These are phyloP conservation scores for Calosoma granatense DNA, from an alignment of 1,140 invertebrate species.

Conservation along the genomic window DNA sequence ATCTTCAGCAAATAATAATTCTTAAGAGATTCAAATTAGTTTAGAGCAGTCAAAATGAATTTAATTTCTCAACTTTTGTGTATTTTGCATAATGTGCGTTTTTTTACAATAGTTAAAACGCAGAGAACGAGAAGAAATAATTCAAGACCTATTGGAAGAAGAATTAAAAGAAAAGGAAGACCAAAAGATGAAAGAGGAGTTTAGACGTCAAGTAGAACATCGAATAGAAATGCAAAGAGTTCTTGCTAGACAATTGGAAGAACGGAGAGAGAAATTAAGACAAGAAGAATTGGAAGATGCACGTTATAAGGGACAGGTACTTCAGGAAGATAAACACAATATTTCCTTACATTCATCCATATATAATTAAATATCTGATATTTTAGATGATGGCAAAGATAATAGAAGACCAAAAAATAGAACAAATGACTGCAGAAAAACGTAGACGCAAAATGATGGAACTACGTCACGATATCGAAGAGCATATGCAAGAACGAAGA, in stretches of 20 bases:
- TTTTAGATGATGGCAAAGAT: slow-evolving; percentile 28
- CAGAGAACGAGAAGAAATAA: slow-evolving; percentile 29
- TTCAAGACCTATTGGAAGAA: slow-evolving; percentile 26
- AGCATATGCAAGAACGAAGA: slow-evolving; percentile 27
- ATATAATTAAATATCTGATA: too few species aligned
- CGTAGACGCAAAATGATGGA: slow-evolving; percentile 28
- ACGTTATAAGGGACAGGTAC: slow-evolving; percentile 25
- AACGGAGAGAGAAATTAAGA: slow-evolving; percentile 21
- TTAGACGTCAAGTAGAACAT: slow-evolving; percentile 25
- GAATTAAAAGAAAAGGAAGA: slow-evolving; percentile 26
- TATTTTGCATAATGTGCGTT: too few species aligned
- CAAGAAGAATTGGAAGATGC: slow-evolving; percentile 25
- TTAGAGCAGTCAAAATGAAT: slow-evolving; percentile 5
- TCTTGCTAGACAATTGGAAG: slow-evolving; percentile 24
- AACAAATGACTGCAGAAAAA: slow-evolving; percentile 30
- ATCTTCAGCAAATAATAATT: too few species aligned
- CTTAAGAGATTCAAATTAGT: not conserved
- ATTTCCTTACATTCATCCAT: not conserved
- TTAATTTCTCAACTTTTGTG: too few species aligned
- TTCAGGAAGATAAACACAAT: slow-evolving; percentile 2
- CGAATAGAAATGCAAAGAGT: slow-evolving; percentile 22
- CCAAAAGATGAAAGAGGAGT: slow-evolving; percentile 19
- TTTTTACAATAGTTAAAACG: too few species aligned
- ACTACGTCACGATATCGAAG: slow-evolving; percentile 26
- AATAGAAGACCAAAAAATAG: slow-evolving; percentile 28